These are phyloP conservation scores for Thripadectes ignobilis DNA, from an alignment of 2,797 vertebrate species.

Conservation along the genomic window DNA sequence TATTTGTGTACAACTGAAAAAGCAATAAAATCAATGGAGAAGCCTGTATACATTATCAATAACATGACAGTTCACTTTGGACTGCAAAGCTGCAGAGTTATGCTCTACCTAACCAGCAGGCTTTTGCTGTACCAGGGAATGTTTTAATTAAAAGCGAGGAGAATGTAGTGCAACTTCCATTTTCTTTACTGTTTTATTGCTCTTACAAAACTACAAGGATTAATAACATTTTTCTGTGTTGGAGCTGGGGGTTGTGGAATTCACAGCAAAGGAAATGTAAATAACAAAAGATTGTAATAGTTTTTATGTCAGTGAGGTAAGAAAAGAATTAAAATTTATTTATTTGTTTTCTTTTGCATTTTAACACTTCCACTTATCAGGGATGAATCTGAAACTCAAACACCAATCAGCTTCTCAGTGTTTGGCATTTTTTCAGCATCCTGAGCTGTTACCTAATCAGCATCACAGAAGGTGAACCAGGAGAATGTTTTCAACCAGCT, in stretches of 20 bases:
- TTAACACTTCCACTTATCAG: neutral
- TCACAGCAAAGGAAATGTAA: neutral
- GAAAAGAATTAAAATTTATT: neutral
- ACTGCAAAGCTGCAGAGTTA: neutral
- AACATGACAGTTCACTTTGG: neutral
- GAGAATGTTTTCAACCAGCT: constrained; percentile 15
- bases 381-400: neutral
- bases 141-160: neutral
- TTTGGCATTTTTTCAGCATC: constrained; percentile 4
- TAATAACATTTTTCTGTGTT: neutral
- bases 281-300: neutral
- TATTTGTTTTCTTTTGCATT: neutral
- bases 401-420: neutral
- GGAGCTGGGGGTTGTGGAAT: neutral
- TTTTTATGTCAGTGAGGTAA: neutral
- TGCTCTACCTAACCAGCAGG: neutral
- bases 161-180: neutral
- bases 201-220: neutral
- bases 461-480: neutral
- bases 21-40: neutral
- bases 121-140: neutral
- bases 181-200: neutral
- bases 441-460: neutral
- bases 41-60: neutral
- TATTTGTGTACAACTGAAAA: neutral